phyloP scores from a whole-genome alignment of 2,888 invertebrate genomes.

The Stenolophus ochropezus region DNA sequence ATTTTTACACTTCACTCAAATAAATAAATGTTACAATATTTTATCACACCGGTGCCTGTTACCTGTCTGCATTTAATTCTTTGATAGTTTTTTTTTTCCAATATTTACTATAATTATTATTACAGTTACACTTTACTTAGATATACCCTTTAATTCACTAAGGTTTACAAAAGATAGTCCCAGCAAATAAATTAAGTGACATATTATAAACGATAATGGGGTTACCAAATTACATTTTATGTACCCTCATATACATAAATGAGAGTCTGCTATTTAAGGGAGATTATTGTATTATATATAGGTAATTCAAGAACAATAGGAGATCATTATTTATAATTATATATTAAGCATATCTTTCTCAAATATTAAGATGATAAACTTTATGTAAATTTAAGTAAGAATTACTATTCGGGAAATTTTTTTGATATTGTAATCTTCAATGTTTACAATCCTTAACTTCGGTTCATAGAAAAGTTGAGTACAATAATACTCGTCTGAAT shows the following conservation, averaged over 20 bases:
- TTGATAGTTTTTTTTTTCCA: too few relatives aligned
- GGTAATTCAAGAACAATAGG: neutral
- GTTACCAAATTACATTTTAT: neutral
- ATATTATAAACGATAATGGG: neutral
- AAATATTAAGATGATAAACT: neutral
- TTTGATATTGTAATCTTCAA: neutral
- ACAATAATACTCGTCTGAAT: too few relatives aligned
- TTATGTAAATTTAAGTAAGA: neutral
- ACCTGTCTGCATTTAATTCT: too few relatives aligned
- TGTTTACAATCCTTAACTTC: neutral
- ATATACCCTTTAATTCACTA: too few relatives aligned
- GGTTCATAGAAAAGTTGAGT: neutral
- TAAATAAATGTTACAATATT: too few relatives aligned
- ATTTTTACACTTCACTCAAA: too few relatives aligned
- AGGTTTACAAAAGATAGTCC: neutral
- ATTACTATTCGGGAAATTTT: neutral
- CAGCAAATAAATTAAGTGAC: neutral
- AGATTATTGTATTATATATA: neutral
- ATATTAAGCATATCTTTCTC: neutral
- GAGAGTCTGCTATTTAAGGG: neutral
- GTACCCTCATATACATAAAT: neutral
- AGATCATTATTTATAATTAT: neutral
- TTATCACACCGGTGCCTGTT: too few relatives aligned
- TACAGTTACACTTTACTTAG: too few relatives aligned
- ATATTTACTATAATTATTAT: too few relatives aligned